These are phyloP conservation scores for Panopea generosa DNA, from an alignment of 2,888 invertebrate genomes.

Conservation along the genomic window DNA sequence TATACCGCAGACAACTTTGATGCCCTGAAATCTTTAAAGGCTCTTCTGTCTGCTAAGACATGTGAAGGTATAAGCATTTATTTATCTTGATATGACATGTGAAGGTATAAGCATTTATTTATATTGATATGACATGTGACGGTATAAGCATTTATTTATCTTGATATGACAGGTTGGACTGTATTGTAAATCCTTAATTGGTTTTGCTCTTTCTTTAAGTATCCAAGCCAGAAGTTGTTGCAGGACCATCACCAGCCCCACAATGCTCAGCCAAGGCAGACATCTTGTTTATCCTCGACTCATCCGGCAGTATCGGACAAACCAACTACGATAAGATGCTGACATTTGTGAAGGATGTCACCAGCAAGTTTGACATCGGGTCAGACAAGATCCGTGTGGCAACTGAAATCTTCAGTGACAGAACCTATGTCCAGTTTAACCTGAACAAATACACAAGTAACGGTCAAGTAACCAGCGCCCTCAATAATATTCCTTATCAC, in stretches of 20 bases:
- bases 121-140: conserved; percentile 71
- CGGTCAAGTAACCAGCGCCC: conserved; percentile 65
- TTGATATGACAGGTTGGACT: conserved; percentile 66
- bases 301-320: conserved; percentile 78
- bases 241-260: conserved; percentile 34
- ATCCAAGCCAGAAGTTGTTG: conserved; percentile 47
- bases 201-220: conserved; percentile 33
- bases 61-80: conserved; percentile 69
- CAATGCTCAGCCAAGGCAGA: conserved; percentile 76
- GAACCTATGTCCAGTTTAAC: conserved; percentile 76
- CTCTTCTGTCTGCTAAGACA: conserved; percentile 70
- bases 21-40: conserved; percentile 71
- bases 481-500: conserved; percentile 75
- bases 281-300: conserved; percentile 80
- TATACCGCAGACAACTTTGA: conserved; percentile 78
- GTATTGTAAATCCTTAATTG: background rate
- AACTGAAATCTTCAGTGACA: conserved; percentile 72
- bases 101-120: conserved; percentile 61
- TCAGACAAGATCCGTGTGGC: conserved; percentile 72
- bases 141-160: conserved; percentile 47
- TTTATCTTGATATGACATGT: conserved; percentile 66
- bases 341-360: conserved; percentile 74
- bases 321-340: conserved; percentile 75
- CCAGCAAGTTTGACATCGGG: conserved; percentile 74
- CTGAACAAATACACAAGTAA: conserved; percentile 73